Evolutionary conservation across 2,888 invertebrate genomes (phyloP).

Genomic region (Neoaliturus tenellus): DNA sequence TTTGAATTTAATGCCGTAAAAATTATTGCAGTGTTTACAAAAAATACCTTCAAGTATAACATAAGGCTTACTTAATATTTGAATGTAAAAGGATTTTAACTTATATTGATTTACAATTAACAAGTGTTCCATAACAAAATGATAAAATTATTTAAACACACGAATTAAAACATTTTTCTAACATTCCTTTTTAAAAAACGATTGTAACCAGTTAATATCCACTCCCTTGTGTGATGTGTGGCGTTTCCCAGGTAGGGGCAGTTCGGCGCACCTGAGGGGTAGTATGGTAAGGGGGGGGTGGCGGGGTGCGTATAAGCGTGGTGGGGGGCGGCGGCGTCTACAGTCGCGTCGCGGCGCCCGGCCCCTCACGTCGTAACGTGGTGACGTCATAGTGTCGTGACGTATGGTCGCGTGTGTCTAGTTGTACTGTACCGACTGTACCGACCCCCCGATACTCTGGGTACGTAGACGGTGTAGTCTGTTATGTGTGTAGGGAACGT

Average conservation of each 20-base stretch:
- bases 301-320: neutral
- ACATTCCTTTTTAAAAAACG: neutral
- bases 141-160: no score
- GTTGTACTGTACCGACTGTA: neutral
- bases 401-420: neutral
- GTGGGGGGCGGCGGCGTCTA: neutral
- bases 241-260: neutral
- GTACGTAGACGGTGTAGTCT: no score
- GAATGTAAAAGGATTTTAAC: no score
- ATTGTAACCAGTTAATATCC: neutral
- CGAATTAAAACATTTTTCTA: no score
- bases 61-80: no score
- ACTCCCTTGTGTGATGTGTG: neutral
- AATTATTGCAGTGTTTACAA: no score
- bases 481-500: no score
- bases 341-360: slow-evolving; percentile 19
- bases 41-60: no score
- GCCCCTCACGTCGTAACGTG: neutral
- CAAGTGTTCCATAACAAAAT: no score
- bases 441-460: neutral
- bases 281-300: neutral
- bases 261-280: slow-evolving; percentile 13
- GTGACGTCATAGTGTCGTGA: neutral
- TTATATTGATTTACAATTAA: no score
- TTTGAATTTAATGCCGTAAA: no score